Base-by-base conservation (phyloP, 2,888 invertebrate genomes). In the Microctonus aethiopoides region DNA sequence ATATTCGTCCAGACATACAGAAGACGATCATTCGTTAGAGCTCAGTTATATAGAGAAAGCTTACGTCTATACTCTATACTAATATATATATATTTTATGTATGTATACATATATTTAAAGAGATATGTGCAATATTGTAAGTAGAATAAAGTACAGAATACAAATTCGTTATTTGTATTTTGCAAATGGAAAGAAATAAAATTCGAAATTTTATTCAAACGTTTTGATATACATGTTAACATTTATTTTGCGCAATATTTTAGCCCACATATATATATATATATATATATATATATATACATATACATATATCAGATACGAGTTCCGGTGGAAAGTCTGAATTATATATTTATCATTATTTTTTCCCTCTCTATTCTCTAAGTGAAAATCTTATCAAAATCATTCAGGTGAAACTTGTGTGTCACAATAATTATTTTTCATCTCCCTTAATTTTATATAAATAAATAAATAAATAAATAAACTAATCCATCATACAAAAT, bases 271-370 rank as follows among this genome's bases (percentile, higher is more conserved):
- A 39, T n/a, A n/a, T n/a, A n/a, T n/a, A n/a, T n/a, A n/a, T n/a
- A n/a, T n/a, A n/a, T n/a, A n/a, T n/a, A n/a, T n/a, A n/a, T n/a
- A n/a, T n/a, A n/a, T n/a, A n/a, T n/a, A n/a, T n/a, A n/a, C n/a
- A n/a, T n/a, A n/a, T n/a, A 62, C 26, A 62, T 62, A n/a, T n/a
- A n/a, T 22, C 7, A 20, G 29, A 29, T 6, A 29, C 56, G 22
- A 60, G 60, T 34, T 60, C 60, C 60, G 62, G 62, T 41, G 62
- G 62, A 62, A 62, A 62, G 62, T 62, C 62, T 41, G n/a, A 11
- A 24, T 24, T 26, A 29, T 46, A 3, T 46, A 5, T 54, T 29
- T 54, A 11, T 54, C 54, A 26, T 22, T 54, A 16, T 39, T 7
- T 46, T 24, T 61, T 41, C 62, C 10, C 46, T 46, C 46, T 46